phyloP scores from a whole-genome alignment of 2,888 invertebrate genomes.

The Drosophila flavopinicola region DNA sequence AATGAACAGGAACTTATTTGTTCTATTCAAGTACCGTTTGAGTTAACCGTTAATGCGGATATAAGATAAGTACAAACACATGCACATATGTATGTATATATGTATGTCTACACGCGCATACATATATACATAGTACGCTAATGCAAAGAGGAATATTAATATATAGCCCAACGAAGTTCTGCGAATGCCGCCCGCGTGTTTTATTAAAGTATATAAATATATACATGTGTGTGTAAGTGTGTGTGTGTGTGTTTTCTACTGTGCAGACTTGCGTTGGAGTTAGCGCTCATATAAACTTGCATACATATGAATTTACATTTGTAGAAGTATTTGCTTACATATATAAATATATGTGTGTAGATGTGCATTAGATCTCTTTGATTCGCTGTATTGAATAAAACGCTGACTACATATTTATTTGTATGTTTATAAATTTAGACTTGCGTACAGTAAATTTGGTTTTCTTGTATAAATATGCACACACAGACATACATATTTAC shows the following conservation, averaged over 20 bases:
- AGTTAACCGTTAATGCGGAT: slow-evolving; percentile 20
- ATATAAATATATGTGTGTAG: neutral
- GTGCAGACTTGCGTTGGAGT: neutral
- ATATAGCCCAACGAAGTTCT: slow-evolving; percentile 1
- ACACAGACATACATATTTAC: no score
- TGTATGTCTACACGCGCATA: neutral
- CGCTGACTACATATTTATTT: neutral
- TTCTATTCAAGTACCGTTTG: no score
- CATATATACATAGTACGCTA: slow-evolving; percentile 14
- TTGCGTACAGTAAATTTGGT: neutral
- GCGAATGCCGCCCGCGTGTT: slow-evolving; percentile 25
- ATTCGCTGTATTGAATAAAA: slow-evolving; percentile 1
- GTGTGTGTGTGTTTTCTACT: neutral
- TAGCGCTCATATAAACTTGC: neutral
- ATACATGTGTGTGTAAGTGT: neutral
- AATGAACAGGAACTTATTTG: slow-evolving; percentile 21
- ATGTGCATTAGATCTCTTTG: neutral
- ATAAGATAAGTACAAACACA: slow-evolving; percentile 15
- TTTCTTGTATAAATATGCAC: no score
- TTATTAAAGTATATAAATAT: slow-evolving; percentile 7
- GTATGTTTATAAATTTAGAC: neutral
- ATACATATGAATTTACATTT: neutral
- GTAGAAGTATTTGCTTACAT: neutral
- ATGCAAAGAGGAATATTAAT: slow-evolving; percentile 4
- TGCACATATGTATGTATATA: slow-evolving; percentile 1